phyloP scores from a whole-genome alignment of 1,140 invertebrate species.

The Phenacoccus solenopsis region DNA sequence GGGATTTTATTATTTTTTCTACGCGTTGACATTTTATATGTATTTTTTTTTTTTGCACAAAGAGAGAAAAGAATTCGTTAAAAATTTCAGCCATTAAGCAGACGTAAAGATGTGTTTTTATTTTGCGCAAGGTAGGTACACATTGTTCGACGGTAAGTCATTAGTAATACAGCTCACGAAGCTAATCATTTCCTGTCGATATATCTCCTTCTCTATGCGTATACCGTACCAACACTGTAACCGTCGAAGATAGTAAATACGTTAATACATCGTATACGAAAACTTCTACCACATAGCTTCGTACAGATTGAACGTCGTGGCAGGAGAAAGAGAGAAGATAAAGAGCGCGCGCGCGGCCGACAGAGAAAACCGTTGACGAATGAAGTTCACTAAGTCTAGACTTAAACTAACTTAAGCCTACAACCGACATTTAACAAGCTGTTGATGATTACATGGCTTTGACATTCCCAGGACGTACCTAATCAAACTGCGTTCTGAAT shows the following conservation, averaged over 20 bases:
- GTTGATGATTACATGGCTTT: conserved; percentile 17
- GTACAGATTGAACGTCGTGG: neutral
- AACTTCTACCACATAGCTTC: neutral
- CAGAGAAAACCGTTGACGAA: neutral
- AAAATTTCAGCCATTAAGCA: neutral
- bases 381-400: conserved; percentile 17
- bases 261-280: neutral
- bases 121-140: neutral
- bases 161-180: conserved; percentile 11
- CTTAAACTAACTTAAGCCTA: conserved; percentile 16
- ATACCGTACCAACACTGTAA: neutral
- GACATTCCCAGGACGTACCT: conserved; percentile 15
- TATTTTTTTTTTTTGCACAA: neutral
- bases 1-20: neutral
- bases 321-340: neutral
- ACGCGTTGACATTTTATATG: neutral
- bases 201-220: neutral
- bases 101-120: neutral
- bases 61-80: neutral
- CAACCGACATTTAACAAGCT: conserved; percentile 16
- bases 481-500: conserved; percentile 15
- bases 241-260: neutral
- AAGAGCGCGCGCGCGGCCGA: neutral
- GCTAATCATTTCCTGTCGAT: conserved; percentile 17
- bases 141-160: conserved; percentile 2